Conservation (phyloP, 2,113 vertebrate species). For the Thryonomys swinderianus region DNA sequence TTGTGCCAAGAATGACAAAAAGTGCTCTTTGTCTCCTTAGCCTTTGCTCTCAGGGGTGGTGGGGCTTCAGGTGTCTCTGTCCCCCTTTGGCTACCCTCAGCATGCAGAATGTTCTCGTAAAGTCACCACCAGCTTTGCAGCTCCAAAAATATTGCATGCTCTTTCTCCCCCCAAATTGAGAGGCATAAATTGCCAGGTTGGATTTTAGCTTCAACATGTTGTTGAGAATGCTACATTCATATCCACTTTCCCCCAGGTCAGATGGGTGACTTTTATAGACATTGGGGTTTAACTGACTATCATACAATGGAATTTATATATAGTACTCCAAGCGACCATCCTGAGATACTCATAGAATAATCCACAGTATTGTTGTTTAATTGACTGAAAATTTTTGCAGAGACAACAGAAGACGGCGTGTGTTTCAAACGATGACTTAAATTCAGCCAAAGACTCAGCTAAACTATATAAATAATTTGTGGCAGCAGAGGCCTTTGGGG, state of each 20-base stretch:
- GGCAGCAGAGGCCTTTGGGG: neutral
- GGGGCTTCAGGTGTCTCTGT: slow-evolving; percentile 73
- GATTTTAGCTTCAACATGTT: slow-evolving; percentile 76
- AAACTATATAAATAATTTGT: slow-evolving; percentile 70
- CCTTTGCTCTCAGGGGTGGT: slow-evolving; percentile 79
- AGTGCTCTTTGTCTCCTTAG: slow-evolving; percentile 81
- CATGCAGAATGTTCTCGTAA: slow-evolving; percentile 71
- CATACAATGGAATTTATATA: slow-evolving; percentile 79
- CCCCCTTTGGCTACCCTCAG: slow-evolving; percentile 75
- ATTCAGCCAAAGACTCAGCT: slow-evolving; percentile 64
- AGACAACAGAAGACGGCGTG: slow-evolving; percentile 63
- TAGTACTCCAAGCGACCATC: slow-evolving; percentile 77
- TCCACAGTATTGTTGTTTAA: slow-evolving; percentile 83
- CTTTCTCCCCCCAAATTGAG: slow-evolving; percentile 65
- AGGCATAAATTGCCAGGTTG: slow-evolving; percentile 74
- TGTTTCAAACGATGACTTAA: slow-evolving; percentile 78
- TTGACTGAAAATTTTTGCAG: slow-evolving; percentile 80
- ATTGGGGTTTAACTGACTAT: slow-evolving; percentile 82
- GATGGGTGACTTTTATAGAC: slow-evolving; percentile 82
- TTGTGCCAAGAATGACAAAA: slow-evolving; percentile 92
- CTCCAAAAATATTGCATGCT: slow-evolving; percentile 51
- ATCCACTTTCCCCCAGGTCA: slow-evolving; percentile 72
- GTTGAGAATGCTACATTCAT: slow-evolving; percentile 76
- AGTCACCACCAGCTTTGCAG: slow-evolving; percentile 73
- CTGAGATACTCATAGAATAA: slow-evolving; percentile 80